These are phyloP conservation scores for Ficedula albicollis DNA, from an alignment of 2,797 vertebrate genomes.

Conservation along the genomic window DNA sequence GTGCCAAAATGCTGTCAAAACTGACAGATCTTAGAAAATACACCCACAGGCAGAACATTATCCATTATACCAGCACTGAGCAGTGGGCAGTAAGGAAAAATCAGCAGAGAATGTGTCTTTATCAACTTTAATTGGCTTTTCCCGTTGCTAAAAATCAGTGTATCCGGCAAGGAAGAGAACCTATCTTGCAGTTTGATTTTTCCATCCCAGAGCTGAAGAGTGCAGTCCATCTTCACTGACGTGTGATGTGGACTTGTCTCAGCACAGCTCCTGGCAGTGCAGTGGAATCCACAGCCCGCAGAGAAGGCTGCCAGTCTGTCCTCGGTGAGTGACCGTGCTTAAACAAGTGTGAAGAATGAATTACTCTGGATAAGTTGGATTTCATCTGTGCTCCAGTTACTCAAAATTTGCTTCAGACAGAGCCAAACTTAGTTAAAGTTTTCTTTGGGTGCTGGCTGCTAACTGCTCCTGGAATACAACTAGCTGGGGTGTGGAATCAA, in stretches of 20 bases:
- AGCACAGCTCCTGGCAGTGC: background rate
- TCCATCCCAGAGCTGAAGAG: conserved; percentile 50
- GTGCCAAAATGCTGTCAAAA: conserved; percentile 76
- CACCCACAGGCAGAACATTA: conserved; percentile 71
- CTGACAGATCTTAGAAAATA: conserved; percentile 77
- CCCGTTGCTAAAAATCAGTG: conserved; percentile 59
- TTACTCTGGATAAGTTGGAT: conserved; percentile 26
- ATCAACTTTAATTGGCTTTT: conserved; percentile 72
- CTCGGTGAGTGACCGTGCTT: conserved; percentile 23
- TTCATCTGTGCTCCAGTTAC: background rate
- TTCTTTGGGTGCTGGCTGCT: background rate
- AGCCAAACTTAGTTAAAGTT: conserved; percentile 37
- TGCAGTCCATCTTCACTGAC: conserved; percentile 48
- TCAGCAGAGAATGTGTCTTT: conserved; percentile 69
- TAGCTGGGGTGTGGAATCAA: background rate
- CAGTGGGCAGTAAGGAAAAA: conserved; percentile 70
- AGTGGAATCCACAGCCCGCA: background rate
- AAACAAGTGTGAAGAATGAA: conserved; percentile 44
- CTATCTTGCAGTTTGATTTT: conserved; percentile 60
- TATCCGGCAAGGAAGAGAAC: conserved; percentile 23
- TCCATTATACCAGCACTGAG: conserved; percentile 72
- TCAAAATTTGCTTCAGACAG: background rate
- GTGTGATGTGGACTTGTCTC: conserved; percentile 10
- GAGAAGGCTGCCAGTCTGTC: conserved; percentile 36
- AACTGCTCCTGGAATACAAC: background rate